phyloP scores from a whole-genome alignment of 2,888 invertebrate genomes.

The Cotesia congregata region DNA sequence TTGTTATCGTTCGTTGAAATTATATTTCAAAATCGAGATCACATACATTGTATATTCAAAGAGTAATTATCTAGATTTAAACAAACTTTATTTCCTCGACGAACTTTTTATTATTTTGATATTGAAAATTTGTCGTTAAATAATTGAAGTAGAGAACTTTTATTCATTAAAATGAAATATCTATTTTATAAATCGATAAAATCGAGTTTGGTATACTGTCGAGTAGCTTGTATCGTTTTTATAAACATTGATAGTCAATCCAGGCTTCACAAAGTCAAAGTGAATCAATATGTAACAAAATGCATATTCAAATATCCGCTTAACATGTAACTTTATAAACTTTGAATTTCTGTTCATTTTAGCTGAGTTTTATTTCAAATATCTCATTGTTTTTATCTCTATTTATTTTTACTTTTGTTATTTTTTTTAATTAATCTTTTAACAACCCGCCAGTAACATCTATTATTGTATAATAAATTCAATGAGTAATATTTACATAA shows the following conservation, averaged over 20 bases:
- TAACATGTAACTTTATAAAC: slow-evolving; percentile 12
- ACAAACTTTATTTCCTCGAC: no score
- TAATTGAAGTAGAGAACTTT: background rate
- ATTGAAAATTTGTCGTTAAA: background rate
- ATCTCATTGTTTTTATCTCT: background rate
- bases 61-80: background rate
- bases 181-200: background rate
- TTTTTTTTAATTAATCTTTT: no score
- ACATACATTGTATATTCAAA: background rate
- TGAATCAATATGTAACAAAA: slow-evolving; percentile 25
- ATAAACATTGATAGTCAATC: slow-evolving; percentile 11
- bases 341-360: slow-evolving; percentile 8
- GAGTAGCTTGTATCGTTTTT: background rate
- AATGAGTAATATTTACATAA: no score
- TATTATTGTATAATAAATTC: no score
- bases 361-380: background rate
- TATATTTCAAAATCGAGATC: background rate
- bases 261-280: slow-evolving; percentile 13
- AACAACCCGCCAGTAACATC: no score
- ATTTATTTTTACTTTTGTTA: no score
- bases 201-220: background rate
- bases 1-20: background rate
- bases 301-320: slow-evolving; percentile 8
- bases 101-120: background rate
- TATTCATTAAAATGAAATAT: background rate